Evolutionary conservation across 23 tunicate genomes (phyloP).

Genomic region (Clavelina lepadiformis): DNA sequence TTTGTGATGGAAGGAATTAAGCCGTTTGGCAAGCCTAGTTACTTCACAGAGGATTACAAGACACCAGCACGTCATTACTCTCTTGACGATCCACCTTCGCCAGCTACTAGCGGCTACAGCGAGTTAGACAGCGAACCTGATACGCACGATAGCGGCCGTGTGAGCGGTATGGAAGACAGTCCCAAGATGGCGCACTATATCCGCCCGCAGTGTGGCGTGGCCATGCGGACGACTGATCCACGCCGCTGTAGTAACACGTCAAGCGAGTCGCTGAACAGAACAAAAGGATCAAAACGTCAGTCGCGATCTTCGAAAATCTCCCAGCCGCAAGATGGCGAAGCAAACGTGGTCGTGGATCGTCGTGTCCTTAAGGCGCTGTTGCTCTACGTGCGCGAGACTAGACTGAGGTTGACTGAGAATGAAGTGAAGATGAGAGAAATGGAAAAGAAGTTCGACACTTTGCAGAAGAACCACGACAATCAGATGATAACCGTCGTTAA

Average conservation of each 20-base stretch:
- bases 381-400: constrained; percentile 41
- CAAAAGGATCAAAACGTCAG: not conserved
- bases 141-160: constrained; percentile 56
- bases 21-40: too few species aligned
- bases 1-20: too few species aligned
- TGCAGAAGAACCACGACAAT: constrained; percentile 24
- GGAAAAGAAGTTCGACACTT: constrained; percentile 28
- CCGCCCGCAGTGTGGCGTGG: not conserved
- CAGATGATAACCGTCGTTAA: constrained; percentile 12
- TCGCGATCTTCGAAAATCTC: constrained; percentile 13
- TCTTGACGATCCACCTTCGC: constrained; percentile 52
- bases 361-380: constrained; percentile 40
- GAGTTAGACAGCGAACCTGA: constrained; percentile 66
- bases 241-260: constrained; percentile 1
- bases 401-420: constrained; percentile 28
- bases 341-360: constrained; percentile 23
- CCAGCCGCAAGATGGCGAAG: not conserved
- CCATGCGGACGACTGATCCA: constrained; percentile 1
- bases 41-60: too few species aligned
- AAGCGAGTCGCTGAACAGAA: not conserved
- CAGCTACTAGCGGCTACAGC: constrained; percentile 83
- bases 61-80: constrained; percentile 1
- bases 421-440: constrained; percentile 40
- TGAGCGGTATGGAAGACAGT: constrained; percentile 54
- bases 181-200: constrained; percentile 42